phyloP scores from a whole-genome alignment of 2,113 vertebrate species.

The Tachuris rubrigastra region DNA sequence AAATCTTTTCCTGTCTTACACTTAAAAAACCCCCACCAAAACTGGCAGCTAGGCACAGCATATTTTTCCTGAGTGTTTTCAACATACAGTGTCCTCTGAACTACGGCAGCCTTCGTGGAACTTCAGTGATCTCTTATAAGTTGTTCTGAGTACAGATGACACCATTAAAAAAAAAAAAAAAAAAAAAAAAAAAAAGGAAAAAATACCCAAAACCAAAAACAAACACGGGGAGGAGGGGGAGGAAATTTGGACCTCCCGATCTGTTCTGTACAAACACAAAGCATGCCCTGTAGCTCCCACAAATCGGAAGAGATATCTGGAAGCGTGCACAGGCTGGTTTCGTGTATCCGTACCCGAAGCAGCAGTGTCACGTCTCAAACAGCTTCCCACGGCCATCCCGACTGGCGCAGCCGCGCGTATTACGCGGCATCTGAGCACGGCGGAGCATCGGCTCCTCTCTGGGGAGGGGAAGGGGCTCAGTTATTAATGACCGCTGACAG shows the following conservation, averaged over 20 bases:
- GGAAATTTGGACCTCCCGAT: not conserved
- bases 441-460: constrained; percentile 77
- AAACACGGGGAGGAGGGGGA: rapidly evolving
- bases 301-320: constrained; percentile 34
- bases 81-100: not conserved
- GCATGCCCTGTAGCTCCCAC: not conserved
- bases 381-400: constrained; percentile 78
- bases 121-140: not conserved
- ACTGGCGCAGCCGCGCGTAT: constrained; percentile 71
- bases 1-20: not conserved
- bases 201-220: too few species aligned
- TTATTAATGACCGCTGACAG: constrained; percentile 86
- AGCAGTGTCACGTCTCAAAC: constrained; percentile 75
- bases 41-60: not conserved
- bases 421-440: constrained; percentile 64
- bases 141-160: not conserved
- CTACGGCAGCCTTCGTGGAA: not conserved
- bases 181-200: not conserved
- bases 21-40: not conserved
- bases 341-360: constrained; percentile 70
- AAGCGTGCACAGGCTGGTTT: constrained; percentile 75
- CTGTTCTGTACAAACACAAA: not conserved
- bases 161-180: not conserved
- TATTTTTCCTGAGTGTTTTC: not conserved
- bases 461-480: constrained; percentile 79